Evolutionary conservation across 1,140 invertebrate species (phyloP), one percentile per base, ranked within the genome.

Genomic region (Carposina sasakii): DNA sequence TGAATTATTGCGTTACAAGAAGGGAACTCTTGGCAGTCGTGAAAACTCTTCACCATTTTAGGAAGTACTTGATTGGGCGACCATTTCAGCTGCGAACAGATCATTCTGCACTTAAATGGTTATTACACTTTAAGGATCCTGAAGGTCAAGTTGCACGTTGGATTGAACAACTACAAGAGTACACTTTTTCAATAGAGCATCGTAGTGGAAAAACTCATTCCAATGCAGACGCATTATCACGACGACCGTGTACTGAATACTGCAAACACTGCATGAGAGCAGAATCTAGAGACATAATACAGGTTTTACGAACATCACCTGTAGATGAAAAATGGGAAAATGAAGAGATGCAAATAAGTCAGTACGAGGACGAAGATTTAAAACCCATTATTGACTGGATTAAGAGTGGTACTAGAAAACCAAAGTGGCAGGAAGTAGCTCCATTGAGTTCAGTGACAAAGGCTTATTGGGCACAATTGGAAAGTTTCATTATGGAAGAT

Each of bases 41-140:
- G 3, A 12, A 16, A 20, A 24, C 36, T 12, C 5, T 48, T 17
- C 24, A 48, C 1, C 17, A 48, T 3, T 48, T 30, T 20, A 16
- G 24, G 6, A 4, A 23, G 10, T 48, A 48, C 16, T 10, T 48
- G 1, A 17, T 16, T 5, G 47, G 22, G 9, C 17, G 8, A 6
- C 10, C 12, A 6, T 28, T 60, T 28, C 56, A 26, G 0, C 48
- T 63, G 2, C 28, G 52, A 3, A 58, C 64, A 3, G 60, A 60
- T 28, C 61, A 67, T 23, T 48, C 40, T 44, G 46, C 56, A 6
- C 42, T 66, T n/a, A 44, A 62, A 37, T 88, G 79, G 79, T 59
- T 89, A 10, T 56, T 67, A 21, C 62, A 66, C 8, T 59, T 84
- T 3, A 86, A 85, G 43, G 63, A 86, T 34, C 73, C 73, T 3